Base-by-base conservation (phyloP, 53 echinoderm and acorn worm species). In the Antedon mediterranea region DNA sequence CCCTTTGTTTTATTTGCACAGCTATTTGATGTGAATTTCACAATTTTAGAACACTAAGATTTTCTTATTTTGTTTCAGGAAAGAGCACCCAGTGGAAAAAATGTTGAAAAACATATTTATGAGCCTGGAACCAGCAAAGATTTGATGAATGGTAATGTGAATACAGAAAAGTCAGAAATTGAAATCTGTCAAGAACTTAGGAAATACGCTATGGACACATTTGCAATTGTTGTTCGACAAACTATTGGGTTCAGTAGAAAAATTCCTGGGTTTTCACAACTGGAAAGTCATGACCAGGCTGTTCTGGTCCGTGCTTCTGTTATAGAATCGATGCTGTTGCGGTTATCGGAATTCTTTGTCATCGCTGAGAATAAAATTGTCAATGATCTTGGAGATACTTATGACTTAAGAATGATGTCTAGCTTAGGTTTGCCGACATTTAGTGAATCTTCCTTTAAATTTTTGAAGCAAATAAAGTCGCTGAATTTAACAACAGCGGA, bases 131-230 rank as follows among this genome's bases (percentile, higher is more conserved):
- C n/a, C n/a, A n/a, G n/a, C n/a, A n/a, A n/a, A n/a, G n/a, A n/a
- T n/a, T n/a, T n/a, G n/a, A n/a, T n/a, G n/a, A n/a, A n/a, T n/a
- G n/a, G n/a, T n/a, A 28, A 23, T 7, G 23, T 8, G 33, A 32
- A 14, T 3, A 32, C 11, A 73, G 6, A 28, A 13, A 34, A 34
- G n/a, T n/a, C 88, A 23, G 43, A 85, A 75, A 43, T 85, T 29
- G 87, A 89, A 0, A 89, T 95, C 32, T 85, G 89, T 88, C 89
- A 92, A 74, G 97, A 95, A 73, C 80, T 95, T 79, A 74, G 91
- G 32, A 92, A 89, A 84, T 85, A 89, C 7, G 97, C 97, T 75
- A 95, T 95, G 97, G 97, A 95, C 84, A 87, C 92, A 92, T 95
- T 95, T 76, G 97, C 97, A 26, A 89, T 92, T 14, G 81, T 87